Evolutionary conservation across 1,140 invertebrate species (phyloP).

Genomic region (Calliopsis andreniformis): DNA sequence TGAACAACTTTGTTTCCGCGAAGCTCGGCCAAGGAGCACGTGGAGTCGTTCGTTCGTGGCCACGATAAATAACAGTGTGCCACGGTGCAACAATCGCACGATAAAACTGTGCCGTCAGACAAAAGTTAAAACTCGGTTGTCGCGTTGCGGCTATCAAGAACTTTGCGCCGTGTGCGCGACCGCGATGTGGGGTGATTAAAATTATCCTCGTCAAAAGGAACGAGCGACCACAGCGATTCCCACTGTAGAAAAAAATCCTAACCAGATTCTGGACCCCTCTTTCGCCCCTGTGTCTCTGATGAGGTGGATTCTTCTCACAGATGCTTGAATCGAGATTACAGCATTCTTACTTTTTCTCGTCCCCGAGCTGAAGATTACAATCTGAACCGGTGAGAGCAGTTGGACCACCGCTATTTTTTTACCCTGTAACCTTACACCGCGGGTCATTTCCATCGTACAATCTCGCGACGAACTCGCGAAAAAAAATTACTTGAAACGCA

Average conservation of each 20-base stretch:
- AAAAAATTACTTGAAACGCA: neutral
- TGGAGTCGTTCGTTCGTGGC: neutral
- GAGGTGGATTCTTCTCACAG: slow-evolving; percentile 30
- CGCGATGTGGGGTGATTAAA: neutral
- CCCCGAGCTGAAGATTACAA: slow-evolving; percentile 42
- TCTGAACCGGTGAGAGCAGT: slow-evolving; percentile 48
- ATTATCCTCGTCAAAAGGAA: neutral
- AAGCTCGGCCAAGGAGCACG: neutral
- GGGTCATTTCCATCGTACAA: slow-evolving; percentile 32
- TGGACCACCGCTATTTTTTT: slow-evolving; percentile 35
- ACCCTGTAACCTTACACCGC: slow-evolving; percentile 39
- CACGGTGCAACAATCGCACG: neutral
- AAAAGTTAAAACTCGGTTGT: neutral
- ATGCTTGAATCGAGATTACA: slow-evolving; percentile 55
- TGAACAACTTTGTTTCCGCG: neutral
- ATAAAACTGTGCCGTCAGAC: neutral
- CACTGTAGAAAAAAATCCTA: slow-evolving; percentile 16
- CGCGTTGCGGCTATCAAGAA: neutral
- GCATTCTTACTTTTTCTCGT: slow-evolving; percentile 54
- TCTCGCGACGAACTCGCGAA: neutral
- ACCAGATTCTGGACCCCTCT: neutral
- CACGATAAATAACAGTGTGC: neutral
- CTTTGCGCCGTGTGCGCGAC: neutral
- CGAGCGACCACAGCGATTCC: neutral
- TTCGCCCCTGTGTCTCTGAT: too few species aligned